Evolutionary conservation across 2,797 vertebrate species (phyloP), one percentile per base, ranked within the genome.

Genomic region (Remorina albescens): DNA sequence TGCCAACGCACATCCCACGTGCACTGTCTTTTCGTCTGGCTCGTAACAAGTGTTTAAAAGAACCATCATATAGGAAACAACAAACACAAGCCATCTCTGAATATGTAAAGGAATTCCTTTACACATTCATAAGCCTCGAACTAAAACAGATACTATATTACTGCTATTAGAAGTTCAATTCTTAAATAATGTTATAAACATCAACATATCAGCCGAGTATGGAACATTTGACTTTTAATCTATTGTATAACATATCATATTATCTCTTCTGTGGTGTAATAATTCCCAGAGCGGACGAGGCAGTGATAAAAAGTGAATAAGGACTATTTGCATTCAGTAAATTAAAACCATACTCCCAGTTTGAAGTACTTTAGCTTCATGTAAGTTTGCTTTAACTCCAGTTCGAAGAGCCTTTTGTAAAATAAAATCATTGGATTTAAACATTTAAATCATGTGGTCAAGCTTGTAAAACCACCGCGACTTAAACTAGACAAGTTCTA

Each of bases 1-100:
- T 89, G 89, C 84, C 86, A 91, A 67, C 73, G 71, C 65, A 67
- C 79, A 80, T 67, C 82, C 81, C 81, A 78, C 80, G 74, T 81
- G 67, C 74, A 76, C 8, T 58, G 75, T 67, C 37, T 79, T 67
- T 70, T 41, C 69, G 36, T 73, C 61, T 69, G 54, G 78, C 62
- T 69, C 67, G 44, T 42, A 82, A 67, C 67, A 71, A 72, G 37
- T 60, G 71, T 76, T 79, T 54, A 41, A 61, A 81, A 61, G 64
- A 64, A 78, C 56, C 65, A 53, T 74, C 67, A 67, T 56, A 32
- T 36, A 36, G 34, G 0, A 74, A 37, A 70, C n/a, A 8, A 71
- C 51, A 81, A 67, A 76, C 12, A 78, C 13, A 59, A 30, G 55
- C 42, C n/a, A 54, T 54, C 51, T 71, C n/a, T 3, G 13, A 61